phyloP scores from a whole-genome alignment of 2,888 invertebrate genomes.

The Erpobdella octoculata region DNA sequence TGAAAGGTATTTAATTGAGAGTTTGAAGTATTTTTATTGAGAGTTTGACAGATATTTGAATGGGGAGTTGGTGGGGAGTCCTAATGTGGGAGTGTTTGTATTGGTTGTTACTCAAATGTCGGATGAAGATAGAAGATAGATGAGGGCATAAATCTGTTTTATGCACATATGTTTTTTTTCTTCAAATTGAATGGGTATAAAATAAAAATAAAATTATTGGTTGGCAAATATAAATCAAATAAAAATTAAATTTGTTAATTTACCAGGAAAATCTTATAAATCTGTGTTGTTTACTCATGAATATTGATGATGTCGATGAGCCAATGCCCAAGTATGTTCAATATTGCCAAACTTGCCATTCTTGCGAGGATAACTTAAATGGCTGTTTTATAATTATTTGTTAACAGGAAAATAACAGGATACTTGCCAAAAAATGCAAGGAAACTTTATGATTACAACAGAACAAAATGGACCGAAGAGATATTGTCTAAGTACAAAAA shows the following conservation, averaged over 20 bases:
- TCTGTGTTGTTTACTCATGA: background rate
- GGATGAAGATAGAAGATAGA: too few relatives aligned
- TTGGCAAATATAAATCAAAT: too few relatives aligned
- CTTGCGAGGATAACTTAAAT: background rate
- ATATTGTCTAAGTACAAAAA: background rate
- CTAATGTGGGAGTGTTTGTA: too few relatives aligned
- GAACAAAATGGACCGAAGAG: background rate
- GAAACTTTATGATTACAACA: background rate
- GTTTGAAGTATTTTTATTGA: too few relatives aligned
- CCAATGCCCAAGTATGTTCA: background rate
- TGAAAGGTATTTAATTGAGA: too few relatives aligned
- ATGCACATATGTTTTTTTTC: too few relatives aligned
- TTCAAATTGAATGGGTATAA: too few relatives aligned
- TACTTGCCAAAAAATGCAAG: background rate
- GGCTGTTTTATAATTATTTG: background rate
- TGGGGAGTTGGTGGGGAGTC: too few relatives aligned
- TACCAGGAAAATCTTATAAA: background rate
- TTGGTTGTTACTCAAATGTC: too few relatives aligned
- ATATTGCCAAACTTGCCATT: background rate
- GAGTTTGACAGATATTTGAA: too few relatives aligned
- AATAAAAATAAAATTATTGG: too few relatives aligned
- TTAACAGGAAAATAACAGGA: background rate
- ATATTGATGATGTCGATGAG: background rate
- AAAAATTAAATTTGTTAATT: background rate
- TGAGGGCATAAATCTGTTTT: too few relatives aligned